These are phyloP conservation scores for Phylloscopus collybita DNA, from an alignment of 2,797 vertebrate genomes.

Conservation along the genomic window DNA sequence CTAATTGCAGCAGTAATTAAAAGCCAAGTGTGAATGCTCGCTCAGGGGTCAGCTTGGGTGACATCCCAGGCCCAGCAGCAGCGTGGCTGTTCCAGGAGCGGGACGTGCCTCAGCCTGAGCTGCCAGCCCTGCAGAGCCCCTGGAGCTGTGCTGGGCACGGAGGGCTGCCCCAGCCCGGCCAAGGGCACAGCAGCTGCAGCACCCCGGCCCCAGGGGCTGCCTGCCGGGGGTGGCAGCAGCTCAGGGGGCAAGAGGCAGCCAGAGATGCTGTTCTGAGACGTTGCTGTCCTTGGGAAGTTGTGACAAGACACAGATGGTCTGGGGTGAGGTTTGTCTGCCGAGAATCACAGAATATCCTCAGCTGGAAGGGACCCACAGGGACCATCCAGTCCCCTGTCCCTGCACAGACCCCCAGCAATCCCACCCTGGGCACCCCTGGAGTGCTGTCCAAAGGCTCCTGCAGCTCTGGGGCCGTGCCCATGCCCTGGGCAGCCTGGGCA, in stretches of 20 bases:
- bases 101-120: neutral
- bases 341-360: neutral
- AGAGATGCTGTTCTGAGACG: neutral
- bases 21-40: neutral
- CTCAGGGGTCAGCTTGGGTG: neutral
- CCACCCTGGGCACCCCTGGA: neutral
- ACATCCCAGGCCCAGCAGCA: neutral
- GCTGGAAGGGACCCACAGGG: neutral
- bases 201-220: no score
- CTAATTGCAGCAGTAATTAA: constrained; percentile 46
- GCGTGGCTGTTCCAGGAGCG: neutral
- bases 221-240: neutral
- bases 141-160: neutral
- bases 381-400: fast-evolving
- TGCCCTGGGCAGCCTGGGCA: neutral
- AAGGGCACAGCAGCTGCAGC: no score
- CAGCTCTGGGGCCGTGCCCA: neutral
- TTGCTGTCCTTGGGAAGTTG: neutral
- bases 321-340: neutral
- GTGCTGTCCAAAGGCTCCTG: fast-evolving
- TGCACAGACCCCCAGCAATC: neutral
- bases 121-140: neutral
- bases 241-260: neutral
- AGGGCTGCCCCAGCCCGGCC: neutral
- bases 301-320: neutral